These are phyloP conservation scores for Lagria hirta DNA, from an alignment of 2,888 invertebrate species.

Conservation along the genomic window DNA sequence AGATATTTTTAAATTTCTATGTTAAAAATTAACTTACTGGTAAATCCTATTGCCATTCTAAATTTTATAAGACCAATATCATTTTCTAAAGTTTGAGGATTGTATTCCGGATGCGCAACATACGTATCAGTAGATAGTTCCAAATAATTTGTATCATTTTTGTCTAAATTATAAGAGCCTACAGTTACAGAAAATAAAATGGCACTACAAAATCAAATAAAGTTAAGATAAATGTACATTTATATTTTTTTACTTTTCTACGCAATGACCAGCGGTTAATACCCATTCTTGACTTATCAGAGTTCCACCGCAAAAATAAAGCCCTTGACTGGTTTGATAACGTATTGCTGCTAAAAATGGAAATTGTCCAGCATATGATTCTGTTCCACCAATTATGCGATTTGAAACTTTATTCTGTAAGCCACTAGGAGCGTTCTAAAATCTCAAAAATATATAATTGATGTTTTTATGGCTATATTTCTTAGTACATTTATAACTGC, in stretches of 20 bases:
- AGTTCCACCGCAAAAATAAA: neutral
- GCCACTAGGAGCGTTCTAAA: too few species aligned
- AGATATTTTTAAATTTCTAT: too few species aligned
- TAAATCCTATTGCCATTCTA: slow-evolving; percentile 7
- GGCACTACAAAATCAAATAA: slow-evolving; percentile 11
- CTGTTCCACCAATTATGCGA: neutral
- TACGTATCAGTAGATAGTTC: slow-evolving; percentile 5
- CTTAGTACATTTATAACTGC: too few species aligned
- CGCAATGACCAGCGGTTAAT: neutral
- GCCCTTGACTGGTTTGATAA: neutral
- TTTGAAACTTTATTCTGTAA: too few species aligned
- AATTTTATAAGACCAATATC: slow-evolving; percentile 12
- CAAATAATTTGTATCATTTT: neutral
- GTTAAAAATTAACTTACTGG: slow-evolving; percentile 6
- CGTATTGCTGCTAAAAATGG: neutral
- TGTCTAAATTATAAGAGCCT: slow-evolving; percentile 8
- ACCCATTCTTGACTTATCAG: slow-evolving; percentile 1
- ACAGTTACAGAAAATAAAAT: slow-evolving; percentile 5
- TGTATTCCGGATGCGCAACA: slow-evolving; percentile 9
- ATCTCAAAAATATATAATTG: too few species aligned
- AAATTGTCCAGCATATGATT: neutral
- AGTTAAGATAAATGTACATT: too few species aligned
- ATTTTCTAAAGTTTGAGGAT: slow-evolving; percentile 5
- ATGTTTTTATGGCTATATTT: too few species aligned
- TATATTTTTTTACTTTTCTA: neutral